Evolutionary conservation across 2,797 vertebrate species (phyloP), one percentile per base, ranked within the genome.

Genomic region (Lacerta viridis): DNA sequence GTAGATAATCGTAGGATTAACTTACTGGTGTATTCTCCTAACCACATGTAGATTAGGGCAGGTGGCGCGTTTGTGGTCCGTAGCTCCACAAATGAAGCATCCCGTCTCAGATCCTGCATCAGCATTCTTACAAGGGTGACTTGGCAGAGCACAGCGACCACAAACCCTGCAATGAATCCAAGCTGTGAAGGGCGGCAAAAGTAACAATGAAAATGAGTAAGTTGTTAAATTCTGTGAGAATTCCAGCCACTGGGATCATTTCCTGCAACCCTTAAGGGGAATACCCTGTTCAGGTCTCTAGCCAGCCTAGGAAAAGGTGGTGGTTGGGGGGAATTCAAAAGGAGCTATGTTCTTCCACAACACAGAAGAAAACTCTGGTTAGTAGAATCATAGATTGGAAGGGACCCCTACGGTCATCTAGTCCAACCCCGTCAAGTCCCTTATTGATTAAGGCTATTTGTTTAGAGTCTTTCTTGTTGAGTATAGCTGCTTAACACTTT

Each of bases 161-260:
- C 99, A 99, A 4, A 86, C 68, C 69, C 71, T 86, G 90, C 99
- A 99, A 95, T 99, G 99, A 89, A 86, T 94, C 98, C 99, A 99
- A 5, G 99, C 99, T 99, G 20, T 88, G 75, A 88, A 2, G 3
- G 72, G 2, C 43, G 18, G 36, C 10, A 78, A 84, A 59, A 86
- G 29, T 50, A 64, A 80, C 0, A 87, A 87, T 0, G 0, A 80
- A 10, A 33, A 8, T 59, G 55, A 13, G 10, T 36, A 74, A 2
- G 18, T 7, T 41, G 61, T 66, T 68, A 27, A 20, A 68, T 29
- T 13, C 29, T 17, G 41, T 68, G 25, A 68, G 46, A n/a, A 84
- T 79, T 76, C 15, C 27, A 33, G 50, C 33, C 27, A 9, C 50
- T 50, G 59, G 23, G n/a, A 50, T 5, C 33, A 6, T 2, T 18